Evolutionary conservation across 2,113 vertebrate species (phyloP), one percentile per base, ranked within the genome.

Genomic region (Speoplatyrhinus poulsoni): DNA sequence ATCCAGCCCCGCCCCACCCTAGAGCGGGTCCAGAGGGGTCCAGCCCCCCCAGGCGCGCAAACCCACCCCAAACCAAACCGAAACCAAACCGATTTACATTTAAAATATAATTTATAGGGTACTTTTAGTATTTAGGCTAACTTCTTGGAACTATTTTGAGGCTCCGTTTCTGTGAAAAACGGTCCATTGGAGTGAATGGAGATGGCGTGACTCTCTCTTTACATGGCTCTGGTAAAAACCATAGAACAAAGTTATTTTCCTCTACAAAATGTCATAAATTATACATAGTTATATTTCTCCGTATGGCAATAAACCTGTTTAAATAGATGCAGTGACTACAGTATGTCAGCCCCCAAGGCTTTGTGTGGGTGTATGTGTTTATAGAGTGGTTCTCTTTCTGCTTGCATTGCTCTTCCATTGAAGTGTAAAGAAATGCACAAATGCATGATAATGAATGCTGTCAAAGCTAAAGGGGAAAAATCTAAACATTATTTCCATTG

Each of bases 191-290:
- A 26, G 26, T 26, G 26, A 26, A 2, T 26, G 26, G 26, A 26
- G 26, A 26, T 26, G 26, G 26, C 2, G 26, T 2, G 26, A 26
- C 26, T 26, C 26, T 26, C 2, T 26, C 26, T 26, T 26, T 26
- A 26, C 26, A 26, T 26, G 26, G 26, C 26, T 26, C 2, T 26
- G 26, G 26, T 2, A 26, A 26, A 68, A 82, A 73, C 49, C 15
- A 52, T 58, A 19, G 6, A 46, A 76, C 73, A 46, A 77, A 57
- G 50, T 61, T 77, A 26, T 75, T 73, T 13, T 60, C 32, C 32
- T 33, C 36, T 19, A 46, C 63, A 50, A 69, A 67, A 79, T 65
- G 66, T 72, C 41, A 82, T 81, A 33, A 81, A 73, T 85, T 87
- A 73, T 68, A 77, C 55, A 76, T 77, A 63, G 77, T 54, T 74